These are phyloP conservation scores for Schizaphis graminum DNA, from an alignment of 2,888 invertebrate genomes.

Conservation along the genomic window DNA sequence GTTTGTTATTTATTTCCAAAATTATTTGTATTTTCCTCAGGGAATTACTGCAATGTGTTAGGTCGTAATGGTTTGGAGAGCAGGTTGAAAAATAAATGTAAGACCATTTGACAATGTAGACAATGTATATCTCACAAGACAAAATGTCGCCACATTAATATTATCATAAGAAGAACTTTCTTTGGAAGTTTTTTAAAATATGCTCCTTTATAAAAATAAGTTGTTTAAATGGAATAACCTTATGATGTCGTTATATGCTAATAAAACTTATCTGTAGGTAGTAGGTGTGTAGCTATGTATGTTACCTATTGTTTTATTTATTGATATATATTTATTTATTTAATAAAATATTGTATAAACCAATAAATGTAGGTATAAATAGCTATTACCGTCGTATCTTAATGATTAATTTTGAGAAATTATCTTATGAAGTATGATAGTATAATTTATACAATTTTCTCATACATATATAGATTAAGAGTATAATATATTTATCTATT, in stretches of 20 bases:
- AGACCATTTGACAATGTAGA: constrained; percentile 24
- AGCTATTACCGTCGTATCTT: neutral
- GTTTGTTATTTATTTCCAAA: constrained; percentile 25
- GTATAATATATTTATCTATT: neutral
- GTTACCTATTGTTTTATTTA: neutral
- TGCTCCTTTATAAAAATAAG: neutral
- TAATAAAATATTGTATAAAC: neutral
- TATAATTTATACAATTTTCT: neutral
- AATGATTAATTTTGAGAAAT: neutral
- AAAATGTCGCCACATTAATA: constrained; percentile 14
- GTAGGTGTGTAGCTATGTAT: neutral
- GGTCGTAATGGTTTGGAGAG: neutral
- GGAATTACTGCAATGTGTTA: constrained; percentile 10
- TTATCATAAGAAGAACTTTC: constrained; percentile 8
- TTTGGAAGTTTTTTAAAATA: neutral
- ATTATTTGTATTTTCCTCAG: constrained; percentile 23
- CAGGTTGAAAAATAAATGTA: constrained; percentile 42
- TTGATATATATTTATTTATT: neutral
- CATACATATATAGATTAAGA: neutral
- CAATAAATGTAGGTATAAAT: neutral
- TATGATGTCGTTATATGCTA: neutral
- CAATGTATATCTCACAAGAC: constrained; percentile 22
- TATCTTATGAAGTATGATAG: neutral
- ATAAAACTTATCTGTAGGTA: neutral
- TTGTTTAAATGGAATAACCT: neutral